phyloP scores from a whole-genome alignment of 2,888 invertebrate genomes.

The Ditylenchus weischeri region DNA sequence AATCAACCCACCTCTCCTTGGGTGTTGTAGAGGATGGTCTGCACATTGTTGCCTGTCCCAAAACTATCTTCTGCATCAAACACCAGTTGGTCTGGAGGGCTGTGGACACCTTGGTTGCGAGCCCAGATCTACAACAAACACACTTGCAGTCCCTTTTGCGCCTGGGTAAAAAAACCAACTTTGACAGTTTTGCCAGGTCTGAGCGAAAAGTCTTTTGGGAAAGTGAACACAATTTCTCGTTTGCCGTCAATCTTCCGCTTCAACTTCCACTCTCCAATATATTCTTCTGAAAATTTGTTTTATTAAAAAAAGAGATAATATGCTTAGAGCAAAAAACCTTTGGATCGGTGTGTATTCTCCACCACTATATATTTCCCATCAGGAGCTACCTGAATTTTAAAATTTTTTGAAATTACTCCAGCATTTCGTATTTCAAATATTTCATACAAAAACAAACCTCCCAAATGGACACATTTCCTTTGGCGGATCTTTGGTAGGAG shows the following conservation, averaged over 20 bases:
- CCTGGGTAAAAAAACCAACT: conserved; percentile 30
- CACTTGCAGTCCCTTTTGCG: too few species aligned
- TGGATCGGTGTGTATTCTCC: conserved; percentile 62
- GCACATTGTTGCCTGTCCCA: conserved; percentile 55
- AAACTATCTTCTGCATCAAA: conserved; percentile 56
- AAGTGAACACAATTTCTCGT: conserved; percentile 49
- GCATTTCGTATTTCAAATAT: too few species aligned
- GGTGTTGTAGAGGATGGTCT: conserved; percentile 56
- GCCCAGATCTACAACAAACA: conserved; percentile 50
- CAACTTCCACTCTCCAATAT: conserved; percentile 59
- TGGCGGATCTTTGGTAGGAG: conserved; percentile 63
- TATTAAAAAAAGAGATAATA: too few species aligned
- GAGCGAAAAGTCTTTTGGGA: conserved; percentile 55
- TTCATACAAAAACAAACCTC: conserved; percentile 54
- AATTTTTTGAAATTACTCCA: too few species aligned
- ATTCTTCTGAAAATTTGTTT: conserved; percentile 30
- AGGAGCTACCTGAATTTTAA: conserved; percentile 44
- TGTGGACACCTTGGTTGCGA: conserved; percentile 44
- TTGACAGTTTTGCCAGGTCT: conserved; percentile 54
- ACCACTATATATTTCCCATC: conserved; percentile 63
- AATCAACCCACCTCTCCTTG: conserved; percentile 52
- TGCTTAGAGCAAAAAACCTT: conserved; percentile 15
- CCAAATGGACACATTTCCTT: conserved; percentile 62
- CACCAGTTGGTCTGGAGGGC: conserved; percentile 53
- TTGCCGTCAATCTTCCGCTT: conserved; percentile 41